Evolutionary conservation across 2,888 invertebrate species (phyloP).

Genomic region (Anoplius nigerrimus): DNA sequence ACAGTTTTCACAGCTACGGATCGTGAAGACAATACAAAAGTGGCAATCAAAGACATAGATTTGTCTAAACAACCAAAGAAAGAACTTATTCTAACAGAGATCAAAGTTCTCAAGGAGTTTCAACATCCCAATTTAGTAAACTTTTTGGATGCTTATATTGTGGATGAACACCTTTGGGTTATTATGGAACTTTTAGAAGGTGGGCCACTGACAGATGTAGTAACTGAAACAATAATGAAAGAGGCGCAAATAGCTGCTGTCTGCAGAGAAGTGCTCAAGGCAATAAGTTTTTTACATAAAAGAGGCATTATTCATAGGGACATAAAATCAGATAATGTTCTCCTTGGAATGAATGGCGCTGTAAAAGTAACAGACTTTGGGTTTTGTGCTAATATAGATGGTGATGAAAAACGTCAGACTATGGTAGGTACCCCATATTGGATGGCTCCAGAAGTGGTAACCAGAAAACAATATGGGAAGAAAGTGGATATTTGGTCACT

Average conservation of each 20-base stretch:
- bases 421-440: conserved; percentile 99
- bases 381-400: conserved; percentile 97
- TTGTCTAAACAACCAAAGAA: conserved; percentile 96
- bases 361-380: conserved; percentile 98
- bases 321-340: conserved; percentile 97
- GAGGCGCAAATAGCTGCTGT: conserved; percentile 98
- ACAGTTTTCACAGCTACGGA: conserved; percentile 94
- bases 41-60: conserved; percentile 98
- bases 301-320: conserved; percentile 95
- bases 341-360: conserved; percentile 93
- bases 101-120: conserved; percentile 92
- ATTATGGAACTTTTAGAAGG: conserved; percentile 97
- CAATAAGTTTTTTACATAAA: conserved; percentile 91
- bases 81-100: conserved; percentile 96
- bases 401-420: conserved; percentile 95
- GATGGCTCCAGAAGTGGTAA: conserved; percentile 98
- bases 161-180: conserved; percentile 95
- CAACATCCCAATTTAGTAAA: conserved; percentile 97
- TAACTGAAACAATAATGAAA: conserved; percentile 97
- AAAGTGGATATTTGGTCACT: conserved; percentile 96
- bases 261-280: conserved; percentile 91
- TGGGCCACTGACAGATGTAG: conserved; percentile 97
- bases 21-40: conserved; percentile 82
- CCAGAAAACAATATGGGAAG: conserved; percentile 94
- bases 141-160: conserved; percentile 94